Percentiles rank a stretch among this genome's conserved stretches.
Conservation (phyloP, 2,888 invertebrate species). For the Lithophane semibrunnea region DNA sequence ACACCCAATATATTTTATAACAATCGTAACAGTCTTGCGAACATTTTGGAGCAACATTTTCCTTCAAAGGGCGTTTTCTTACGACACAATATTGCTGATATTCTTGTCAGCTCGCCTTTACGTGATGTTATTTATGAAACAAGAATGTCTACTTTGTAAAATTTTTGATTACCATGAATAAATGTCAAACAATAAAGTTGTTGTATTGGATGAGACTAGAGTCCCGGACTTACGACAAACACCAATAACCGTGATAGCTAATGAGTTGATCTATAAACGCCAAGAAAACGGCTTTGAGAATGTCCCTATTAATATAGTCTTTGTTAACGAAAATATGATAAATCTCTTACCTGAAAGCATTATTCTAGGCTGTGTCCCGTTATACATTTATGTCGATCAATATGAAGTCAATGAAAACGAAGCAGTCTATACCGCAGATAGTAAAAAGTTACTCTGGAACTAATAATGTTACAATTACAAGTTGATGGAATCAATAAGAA, state of each 20-base stretch:
- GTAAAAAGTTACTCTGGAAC: constrained; percentile 9
- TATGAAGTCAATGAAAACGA: constrained; percentile 20
- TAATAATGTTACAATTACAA: constrained; percentile 30
- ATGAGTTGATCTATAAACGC: constrained; percentile 26
- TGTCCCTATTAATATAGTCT: constrained; percentile 11
- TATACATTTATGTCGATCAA: constrained; percentile 8
- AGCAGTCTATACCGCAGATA: background rate
- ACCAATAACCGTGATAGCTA: constrained; percentile 27
- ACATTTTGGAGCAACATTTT: constrained; percentile 22
- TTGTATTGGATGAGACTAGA: constrained; percentile 20
- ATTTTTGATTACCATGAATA: constrained; percentile 46
- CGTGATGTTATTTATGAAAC: constrained; percentile 38
- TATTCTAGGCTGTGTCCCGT: background rate
- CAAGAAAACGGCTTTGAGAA: constrained; percentile 10
- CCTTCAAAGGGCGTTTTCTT: constrained; percentile 29
- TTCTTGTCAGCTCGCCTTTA: constrained; percentile 12
- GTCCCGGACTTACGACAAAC: constrained; percentile 24
- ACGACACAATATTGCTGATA: constrained; percentile 7
- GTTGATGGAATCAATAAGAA: constrained; percentile 37
- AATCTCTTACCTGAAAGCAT: constrained; percentile 2
- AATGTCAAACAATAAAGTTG: constrained; percentile 48
- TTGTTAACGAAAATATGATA: constrained; percentile 28
- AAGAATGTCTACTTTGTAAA: constrained; percentile 22
- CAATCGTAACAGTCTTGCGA: background rate
- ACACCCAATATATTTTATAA: constrained; percentile 20